Evolutionary conservation across 2,888 invertebrate species (phyloP).

Genomic region (Andricus curvator): DNA sequence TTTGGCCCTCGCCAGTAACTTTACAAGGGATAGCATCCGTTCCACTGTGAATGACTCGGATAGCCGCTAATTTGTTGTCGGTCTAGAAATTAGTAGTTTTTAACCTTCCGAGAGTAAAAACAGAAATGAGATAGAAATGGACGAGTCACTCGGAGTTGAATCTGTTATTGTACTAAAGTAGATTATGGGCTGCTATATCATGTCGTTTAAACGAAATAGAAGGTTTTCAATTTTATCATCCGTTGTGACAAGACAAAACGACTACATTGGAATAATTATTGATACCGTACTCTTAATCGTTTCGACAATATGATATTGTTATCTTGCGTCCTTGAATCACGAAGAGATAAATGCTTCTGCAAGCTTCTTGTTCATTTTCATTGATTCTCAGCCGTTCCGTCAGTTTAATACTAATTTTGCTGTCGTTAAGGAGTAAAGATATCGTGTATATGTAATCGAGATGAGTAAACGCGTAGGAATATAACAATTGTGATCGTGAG

Average conservation of each 20-base stretch:
- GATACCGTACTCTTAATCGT: constrained; percentile 6
- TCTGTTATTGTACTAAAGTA: not conserved
- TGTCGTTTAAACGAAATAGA: constrained; percentile 10
- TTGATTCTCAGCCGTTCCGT: constrained; percentile 47
- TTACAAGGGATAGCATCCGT: constrained; percentile 14
- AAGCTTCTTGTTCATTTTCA: constrained; percentile 42
- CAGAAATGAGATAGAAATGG: constrained; percentile 1
- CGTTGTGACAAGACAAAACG: not conserved
- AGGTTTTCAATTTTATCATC: not conserved
- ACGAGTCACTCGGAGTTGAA: constrained; percentile 31
- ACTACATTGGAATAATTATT: not conserved
- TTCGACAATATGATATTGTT: constrained; percentile 20
- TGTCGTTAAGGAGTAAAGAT: constrained; percentile 50
- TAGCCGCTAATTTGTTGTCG: constrained; percentile 15
- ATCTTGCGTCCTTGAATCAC: constrained; percentile 20
- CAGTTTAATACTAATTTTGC: constrained; percentile 53
- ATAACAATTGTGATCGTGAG: constrained; percentile 69
- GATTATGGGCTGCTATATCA: constrained; percentile 2
- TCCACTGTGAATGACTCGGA: constrained; percentile 22
- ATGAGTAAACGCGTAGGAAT: constrained; percentile 51
- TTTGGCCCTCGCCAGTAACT: constrained; percentile 36
- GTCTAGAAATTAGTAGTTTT: constrained; percentile 24
- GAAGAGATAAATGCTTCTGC: constrained; percentile 20
- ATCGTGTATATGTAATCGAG: constrained; percentile 67
- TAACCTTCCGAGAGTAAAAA: constrained; percentile 31